phyloP scores from a whole-genome alignment of 2,888 invertebrate species.

The Phytoseiulus persimilis region DNA sequence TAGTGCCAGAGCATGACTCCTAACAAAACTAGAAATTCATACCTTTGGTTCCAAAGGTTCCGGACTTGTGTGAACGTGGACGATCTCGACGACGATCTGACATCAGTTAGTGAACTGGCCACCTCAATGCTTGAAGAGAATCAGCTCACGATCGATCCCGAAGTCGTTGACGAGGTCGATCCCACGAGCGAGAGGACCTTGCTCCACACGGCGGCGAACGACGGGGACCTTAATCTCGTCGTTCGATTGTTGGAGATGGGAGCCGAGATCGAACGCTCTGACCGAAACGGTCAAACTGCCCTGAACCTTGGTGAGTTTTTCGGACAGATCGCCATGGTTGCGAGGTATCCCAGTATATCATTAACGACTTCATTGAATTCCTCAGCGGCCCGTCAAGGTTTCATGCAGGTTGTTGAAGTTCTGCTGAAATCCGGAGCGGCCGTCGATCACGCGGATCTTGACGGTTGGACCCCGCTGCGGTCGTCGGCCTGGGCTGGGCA shows the following conservation, averaged over 20 bases:
- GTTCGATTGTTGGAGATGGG: constrained; percentile 59
- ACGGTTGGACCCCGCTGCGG: constrained; percentile 80
- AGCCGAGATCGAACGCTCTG: constrained; percentile 59
- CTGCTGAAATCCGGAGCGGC: constrained; percentile 60
- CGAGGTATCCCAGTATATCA: neutral
- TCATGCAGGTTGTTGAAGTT: constrained; percentile 60
- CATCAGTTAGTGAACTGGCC: constrained; percentile 24
- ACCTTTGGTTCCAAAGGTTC: neutral
- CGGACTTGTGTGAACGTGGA: neutral
- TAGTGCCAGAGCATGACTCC: neutral
- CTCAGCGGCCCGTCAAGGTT: constrained; percentile 62
- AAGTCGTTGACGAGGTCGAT: constrained; percentile 53
- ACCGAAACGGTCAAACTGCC: constrained; percentile 71
- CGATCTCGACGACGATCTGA: constrained; percentile 29
- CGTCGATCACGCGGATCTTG: constrained; percentile 68
- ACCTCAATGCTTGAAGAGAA: constrained; percentile 39
- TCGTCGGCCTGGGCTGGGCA: constrained; percentile 96
- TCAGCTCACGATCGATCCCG: constrained; percentile 46
- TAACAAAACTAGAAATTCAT: neutral
- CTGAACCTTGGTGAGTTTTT: constrained; percentile 60
- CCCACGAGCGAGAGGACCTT: constrained; percentile 59
- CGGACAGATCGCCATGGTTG: constrained; percentile 45
- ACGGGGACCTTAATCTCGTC: constrained; percentile 63
- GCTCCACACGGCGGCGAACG: constrained; percentile 67
- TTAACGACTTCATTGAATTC: neutral